Base-by-base conservation (phyloP, 2,113 vertebrate species). In the Tringa solitaria region DNA sequence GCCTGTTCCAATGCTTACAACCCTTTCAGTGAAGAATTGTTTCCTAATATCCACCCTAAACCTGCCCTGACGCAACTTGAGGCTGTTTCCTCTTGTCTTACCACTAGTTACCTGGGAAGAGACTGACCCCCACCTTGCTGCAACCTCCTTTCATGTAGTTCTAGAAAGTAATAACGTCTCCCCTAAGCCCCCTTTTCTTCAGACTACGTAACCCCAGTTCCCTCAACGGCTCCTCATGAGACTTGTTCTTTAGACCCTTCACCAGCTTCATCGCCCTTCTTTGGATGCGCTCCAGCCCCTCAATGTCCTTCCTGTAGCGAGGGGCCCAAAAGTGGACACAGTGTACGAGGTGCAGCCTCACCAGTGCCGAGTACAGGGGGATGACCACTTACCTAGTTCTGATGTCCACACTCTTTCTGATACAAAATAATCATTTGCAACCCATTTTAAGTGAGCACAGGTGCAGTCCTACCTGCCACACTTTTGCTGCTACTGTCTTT, bases 91-190 rank as follows among this genome's bases (percentile, higher is more conserved):
- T 70, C n/a, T 77, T 4, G 3, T 46, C 8, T 30, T 65, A 4
- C 20, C 3, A 0, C 26, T 60, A 22, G 37, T 32, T 27, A 32
- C n/a, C 4, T 63, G 41, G n/a, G 56, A 84, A 63, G 39, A 68
- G 30, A 56, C 26, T 1, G 1, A 32, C 15, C 3, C 8, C 19
- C 28, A 9, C n/a, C 9, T 48, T 1, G 0, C 30, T 48, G 30
- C 39, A 41, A 1, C 41, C 17, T 63, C 56, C n/a, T 32, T 32
- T 70, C 64, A 70, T 12, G 30, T 12, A 32, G 48, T 4, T 77
- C 11, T 32, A 41, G 26, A 18, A 39, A 43, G 26, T 0, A 0
- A 14, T 35, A 2, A 28, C 20, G 23, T 63, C 12, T 79, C 39
- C 17, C 28, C 64, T 61, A 3, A 45, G 33, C 28, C 14, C 46